Conservation (phyloP, 2,797 vertebrate genomes). For the Mus spretus region DNA sequence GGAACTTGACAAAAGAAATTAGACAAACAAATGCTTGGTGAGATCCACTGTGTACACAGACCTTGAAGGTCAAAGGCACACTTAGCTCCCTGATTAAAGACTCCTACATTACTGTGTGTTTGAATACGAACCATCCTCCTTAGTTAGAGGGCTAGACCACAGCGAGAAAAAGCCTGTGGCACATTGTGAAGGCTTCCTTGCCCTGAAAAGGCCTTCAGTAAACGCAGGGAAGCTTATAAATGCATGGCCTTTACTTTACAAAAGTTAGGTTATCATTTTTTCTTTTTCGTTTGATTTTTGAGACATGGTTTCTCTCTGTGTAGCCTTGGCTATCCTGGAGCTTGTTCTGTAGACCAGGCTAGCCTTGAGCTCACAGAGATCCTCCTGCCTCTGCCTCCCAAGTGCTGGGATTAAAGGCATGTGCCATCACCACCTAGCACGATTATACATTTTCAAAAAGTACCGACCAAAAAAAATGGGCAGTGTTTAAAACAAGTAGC, state of each 20-base stretch:
- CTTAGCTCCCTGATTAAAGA: not conserved
- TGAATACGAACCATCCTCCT: not conserved
- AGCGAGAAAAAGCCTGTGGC: not conserved
- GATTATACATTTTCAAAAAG: not conserved
- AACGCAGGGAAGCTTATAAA: not conserved
- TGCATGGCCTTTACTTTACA: not conserved
- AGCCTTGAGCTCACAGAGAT: not conserved
- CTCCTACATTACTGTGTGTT: not conserved
- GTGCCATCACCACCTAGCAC: not conserved
- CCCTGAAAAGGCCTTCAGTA: not conserved
- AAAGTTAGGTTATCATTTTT: not conserved
- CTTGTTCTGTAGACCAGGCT: not conserved
- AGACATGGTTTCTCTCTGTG: not conserved
- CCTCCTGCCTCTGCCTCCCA: not conserved
- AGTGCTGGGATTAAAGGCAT: not conserved
- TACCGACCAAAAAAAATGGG: not conserved
- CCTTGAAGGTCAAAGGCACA: not conserved
- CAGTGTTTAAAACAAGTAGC: not conserved
- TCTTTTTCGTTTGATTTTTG: not conserved
- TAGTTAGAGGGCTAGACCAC: not conserved
- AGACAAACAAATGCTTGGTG: not conserved
- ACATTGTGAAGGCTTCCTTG: not conserved
- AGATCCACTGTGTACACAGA: not conserved
- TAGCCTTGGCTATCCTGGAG: not conserved
- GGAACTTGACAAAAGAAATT: not conserved